A percentile compares a stretch with the other conserved stretches of the same genome.
phyloP scores from a whole-genome alignment of 2,888 invertebrate genomes.

The Apantesis nais region DNA sequence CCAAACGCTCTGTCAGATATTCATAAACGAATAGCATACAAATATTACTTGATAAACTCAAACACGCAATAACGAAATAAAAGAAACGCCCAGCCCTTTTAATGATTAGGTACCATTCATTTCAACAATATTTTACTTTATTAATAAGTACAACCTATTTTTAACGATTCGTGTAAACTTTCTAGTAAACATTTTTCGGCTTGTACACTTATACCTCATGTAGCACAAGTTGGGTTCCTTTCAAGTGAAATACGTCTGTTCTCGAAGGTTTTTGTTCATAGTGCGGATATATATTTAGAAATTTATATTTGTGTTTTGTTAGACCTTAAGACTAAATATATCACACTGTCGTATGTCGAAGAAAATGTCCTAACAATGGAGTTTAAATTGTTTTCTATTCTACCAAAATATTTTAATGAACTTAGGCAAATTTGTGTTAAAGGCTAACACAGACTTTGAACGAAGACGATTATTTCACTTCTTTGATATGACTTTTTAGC shows the following conservation, averaged over 20 bases:
- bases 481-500: too few species aligned
- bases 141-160: not conserved
- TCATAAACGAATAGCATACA: not conserved
- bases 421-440: conserved; percentile 3
- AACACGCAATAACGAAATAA: conserved; percentile 11
- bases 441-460: not conserved
- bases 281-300: too few species aligned
- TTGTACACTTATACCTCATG: not conserved
- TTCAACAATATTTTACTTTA: not conserved
- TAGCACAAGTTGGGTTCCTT: not conserved
- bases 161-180: too few species aligned
- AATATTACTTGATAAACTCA: not conserved
- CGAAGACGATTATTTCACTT: too few species aligned
- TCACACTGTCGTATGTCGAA: not conserved
- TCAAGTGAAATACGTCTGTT: not conserved
- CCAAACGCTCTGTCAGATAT: not conserved
- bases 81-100: not conserved
- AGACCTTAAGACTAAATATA: too few species aligned
- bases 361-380: conserved; percentile 5
- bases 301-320: too few species aligned
- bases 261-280: too few species aligned
- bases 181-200: too few species aligned
- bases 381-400: not conserved
- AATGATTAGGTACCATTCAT: conserved; percentile 3
- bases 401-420: not conserved